Base-by-base conservation (phyloP, 2,113 vertebrate genomes). In the Hydrochoerus hydrochaeris region DNA sequence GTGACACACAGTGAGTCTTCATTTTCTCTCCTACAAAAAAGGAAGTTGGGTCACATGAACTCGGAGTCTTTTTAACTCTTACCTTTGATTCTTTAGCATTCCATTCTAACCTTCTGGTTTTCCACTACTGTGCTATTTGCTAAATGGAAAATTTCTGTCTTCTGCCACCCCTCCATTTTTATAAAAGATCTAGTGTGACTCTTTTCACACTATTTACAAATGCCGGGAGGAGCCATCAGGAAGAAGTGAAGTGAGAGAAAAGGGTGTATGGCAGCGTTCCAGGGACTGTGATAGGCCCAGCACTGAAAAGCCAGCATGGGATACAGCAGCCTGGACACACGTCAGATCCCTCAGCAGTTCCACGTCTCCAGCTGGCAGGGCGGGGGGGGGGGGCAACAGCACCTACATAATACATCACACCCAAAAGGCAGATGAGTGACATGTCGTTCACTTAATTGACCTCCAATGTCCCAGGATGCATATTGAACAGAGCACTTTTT, bases 371-470 rank as follows among this genome's bases (percentile, higher is more conserved):
- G 44, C 60, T 30, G 60, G 26, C 54, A 24, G 57, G 8, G 46
- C 77, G 17, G 88, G 35, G 35, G 8, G 46, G 82, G 17, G 88
- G 35, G 35, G n/a, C 54, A 81, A 26, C 2, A 49, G 65, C 24
- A 2, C 90, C 71, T 44, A 52, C 14, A 54, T 62, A 32, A 57
- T 30, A 71, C 49, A 58, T 73, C 92, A 92, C 52, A 62, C n/a
- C 46, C 62, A 52, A 88, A 85, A 93, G n/a, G 35, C 77, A 96
- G 35, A 63, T 57, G 24, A 52, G 35, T 14, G 14, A 69, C 17
- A 69, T 38, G 44, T 16, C 35, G 91, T 83, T 77, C 86, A 86
- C 52, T 85, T 86, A 84, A 60, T 3, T 91, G 93, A 85, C 60
- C 57, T 94, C 54, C 17, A 22, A 22, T 7, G 5, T 80, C 35